Percentiles rank a stretch among this genome's conserved stretches.
Evolutionary conservation across 2,888 invertebrate genomes (phyloP).

Genomic region (Apocheima hispidaria): DNA sequence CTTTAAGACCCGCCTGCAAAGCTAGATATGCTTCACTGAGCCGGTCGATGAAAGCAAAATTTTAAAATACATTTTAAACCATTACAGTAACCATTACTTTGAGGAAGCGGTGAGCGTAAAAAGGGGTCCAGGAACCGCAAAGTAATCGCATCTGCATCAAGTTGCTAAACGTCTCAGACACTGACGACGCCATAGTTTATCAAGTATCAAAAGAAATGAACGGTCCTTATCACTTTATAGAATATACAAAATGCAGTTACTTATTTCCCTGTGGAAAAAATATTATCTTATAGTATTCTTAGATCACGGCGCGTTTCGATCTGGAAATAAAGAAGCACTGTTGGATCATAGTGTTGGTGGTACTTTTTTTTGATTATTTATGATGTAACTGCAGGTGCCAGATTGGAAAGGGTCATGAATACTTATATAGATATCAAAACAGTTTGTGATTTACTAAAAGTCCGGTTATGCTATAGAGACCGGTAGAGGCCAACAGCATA

Average conservation of each 20-base stretch:
- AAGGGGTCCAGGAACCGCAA: constrained; percentile 82
- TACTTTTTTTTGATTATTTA: too few relatives aligned
- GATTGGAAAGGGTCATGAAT: background rate
- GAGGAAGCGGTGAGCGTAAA: constrained; percentile 85
- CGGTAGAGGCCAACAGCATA: too few relatives aligned
- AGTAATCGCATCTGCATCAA: constrained; percentile 80
- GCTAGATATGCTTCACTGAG: constrained; percentile 74
- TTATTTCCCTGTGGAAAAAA: constrained; percentile 87
- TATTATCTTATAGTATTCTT: constrained; percentile 87
- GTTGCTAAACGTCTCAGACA: constrained; percentile 80
- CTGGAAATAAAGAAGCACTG: constrained; percentile 69
- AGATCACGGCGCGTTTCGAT: constrained; percentile 86
- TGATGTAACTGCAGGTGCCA: background rate
- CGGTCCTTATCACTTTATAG: constrained; percentile 86
- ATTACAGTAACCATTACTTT: constrained; percentile 80
- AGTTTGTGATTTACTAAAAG: too few relatives aligned
- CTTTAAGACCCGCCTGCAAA: constrained; percentile 80
- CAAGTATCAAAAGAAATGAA: constrained; percentile 85
- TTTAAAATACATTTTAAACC: constrained; percentile 78
- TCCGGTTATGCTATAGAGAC: too few relatives aligned
- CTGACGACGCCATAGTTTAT: constrained; percentile 82
- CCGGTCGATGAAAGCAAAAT: constrained; percentile 79
- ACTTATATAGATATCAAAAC: background rate
- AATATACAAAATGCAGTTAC: constrained; percentile 87
- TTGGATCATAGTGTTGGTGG: constrained; percentile 22